Evolutionary conservation across 64 coral and sea anemone genomes (phyloP).

Genomic region (Montipora cactus): DNA sequence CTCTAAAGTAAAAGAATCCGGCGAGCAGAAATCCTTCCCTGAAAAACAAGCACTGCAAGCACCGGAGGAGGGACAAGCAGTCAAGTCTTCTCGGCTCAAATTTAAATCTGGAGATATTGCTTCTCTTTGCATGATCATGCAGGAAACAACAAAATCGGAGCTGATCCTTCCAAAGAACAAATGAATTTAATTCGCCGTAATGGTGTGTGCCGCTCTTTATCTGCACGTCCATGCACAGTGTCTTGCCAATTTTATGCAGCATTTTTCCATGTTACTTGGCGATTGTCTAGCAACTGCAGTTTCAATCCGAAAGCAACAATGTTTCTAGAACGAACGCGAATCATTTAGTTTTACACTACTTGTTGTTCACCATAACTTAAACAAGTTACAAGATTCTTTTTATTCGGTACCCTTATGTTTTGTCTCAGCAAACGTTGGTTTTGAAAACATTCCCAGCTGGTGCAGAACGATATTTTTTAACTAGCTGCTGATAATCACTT

Average conservation of each 20-base stretch:
- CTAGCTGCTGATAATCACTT: neutral
- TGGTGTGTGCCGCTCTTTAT: neutral
- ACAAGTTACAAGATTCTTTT: neutral
- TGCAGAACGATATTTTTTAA: too few species aligned
- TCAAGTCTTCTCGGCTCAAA: neutral
- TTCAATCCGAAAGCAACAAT: neutral
- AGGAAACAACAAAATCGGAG: neutral
- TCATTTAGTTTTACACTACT: too few species aligned
- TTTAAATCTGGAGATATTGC: neutral
- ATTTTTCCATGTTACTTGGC: neutral
- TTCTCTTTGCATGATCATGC: neutral
- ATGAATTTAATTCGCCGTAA: neutral
- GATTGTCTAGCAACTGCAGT: constrained; percentile 23
- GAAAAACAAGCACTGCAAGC: neutral
- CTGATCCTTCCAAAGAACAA: neutral
- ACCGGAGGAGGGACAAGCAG: neutral
- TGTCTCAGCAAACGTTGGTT: neutral
- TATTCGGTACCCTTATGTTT: neutral
- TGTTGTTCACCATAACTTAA: neutral
- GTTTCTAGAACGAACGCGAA: neutral
- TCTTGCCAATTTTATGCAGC: constrained; percentile 14
- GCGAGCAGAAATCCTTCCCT: constrained; percentile 1
- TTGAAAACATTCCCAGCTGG: too few species aligned
- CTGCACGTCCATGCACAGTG: neutral
- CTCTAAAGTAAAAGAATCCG: neutral